Evolutionary conservation across 2,888 invertebrate genomes (phyloP).

Genomic region (Salpingus planirostris): DNA sequence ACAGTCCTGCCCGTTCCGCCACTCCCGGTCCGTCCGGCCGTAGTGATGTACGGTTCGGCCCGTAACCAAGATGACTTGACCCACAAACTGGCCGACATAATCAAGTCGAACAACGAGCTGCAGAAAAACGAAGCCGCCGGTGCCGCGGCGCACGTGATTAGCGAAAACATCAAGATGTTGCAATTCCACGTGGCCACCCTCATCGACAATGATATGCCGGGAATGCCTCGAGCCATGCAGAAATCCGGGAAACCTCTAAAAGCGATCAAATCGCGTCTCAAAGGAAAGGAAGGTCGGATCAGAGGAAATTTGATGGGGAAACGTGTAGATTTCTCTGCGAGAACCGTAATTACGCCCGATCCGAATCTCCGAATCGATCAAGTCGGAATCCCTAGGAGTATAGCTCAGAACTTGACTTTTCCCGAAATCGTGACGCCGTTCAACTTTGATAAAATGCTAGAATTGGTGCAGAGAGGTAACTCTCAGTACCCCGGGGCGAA

Average conservation of each 20-base stretch:
- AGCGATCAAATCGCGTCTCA: constrained; percentile 90
- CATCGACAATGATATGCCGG: constrained; percentile 98
- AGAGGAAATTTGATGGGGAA: constrained; percentile 99
- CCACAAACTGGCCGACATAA: constrained; percentile 96
- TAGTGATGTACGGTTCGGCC: constrained; percentile 98
- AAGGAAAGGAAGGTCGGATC: constrained; percentile 98
- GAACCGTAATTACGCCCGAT: constrained; percentile 97
- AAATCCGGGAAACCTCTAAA: constrained; percentile 98
- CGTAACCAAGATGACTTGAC: constrained; percentile 98
- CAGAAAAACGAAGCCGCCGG: constrained; percentile 92
- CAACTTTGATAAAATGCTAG: constrained; percentile 94
- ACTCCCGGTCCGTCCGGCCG: constrained; percentile 90
- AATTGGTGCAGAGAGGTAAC: constrained; percentile 91
- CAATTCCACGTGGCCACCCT: constrained; percentile 98
- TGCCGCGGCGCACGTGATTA: constrained; percentile 93
- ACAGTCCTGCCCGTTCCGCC: constrained; percentile 98
- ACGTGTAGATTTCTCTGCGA: constrained; percentile 98
- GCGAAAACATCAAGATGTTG: constrained; percentile 94
- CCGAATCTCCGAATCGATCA: constrained; percentile 92
- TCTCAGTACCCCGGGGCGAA: constrained; percentile 99
- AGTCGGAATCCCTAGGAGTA: constrained; percentile 95
- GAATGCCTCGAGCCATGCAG: constrained; percentile 95
- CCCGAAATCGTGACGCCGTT: constrained; percentile 99
- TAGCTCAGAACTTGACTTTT: constrained; percentile 98
- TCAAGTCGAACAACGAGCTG: constrained; percentile 95